Conservation (phyloP, 35 echinoderm and acorn worm species). For the Strongylocentrotus purpuratus region DNA sequence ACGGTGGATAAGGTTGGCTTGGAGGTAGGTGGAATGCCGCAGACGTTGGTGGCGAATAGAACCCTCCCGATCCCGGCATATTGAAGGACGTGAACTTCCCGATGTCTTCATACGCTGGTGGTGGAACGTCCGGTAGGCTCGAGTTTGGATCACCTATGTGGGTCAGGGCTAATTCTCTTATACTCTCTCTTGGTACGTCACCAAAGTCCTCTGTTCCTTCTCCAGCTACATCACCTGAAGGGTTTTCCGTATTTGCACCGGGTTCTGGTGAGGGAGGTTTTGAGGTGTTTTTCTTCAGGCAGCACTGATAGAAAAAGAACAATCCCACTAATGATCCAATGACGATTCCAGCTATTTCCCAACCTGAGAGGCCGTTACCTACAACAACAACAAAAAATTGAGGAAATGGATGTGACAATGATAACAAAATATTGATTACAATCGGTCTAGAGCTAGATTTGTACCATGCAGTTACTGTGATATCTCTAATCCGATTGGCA, state of each 20-base stretch:
- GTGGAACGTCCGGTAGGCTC: background rate
- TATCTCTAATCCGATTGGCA: too few species aligned
- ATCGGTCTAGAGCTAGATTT: too few species aligned
- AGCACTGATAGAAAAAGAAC: background rate
- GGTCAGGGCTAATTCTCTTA: background rate
- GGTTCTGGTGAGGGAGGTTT: too few species aligned
- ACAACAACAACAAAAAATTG: too few species aligned
- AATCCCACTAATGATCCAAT: background rate
- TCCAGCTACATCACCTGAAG: background rate
- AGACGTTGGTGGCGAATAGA: background rate
- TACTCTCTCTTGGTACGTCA: background rate
- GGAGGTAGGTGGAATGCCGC: background rate
- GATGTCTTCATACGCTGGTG: background rate
- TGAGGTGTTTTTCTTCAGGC: background rate
- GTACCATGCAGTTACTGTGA: too few species aligned
- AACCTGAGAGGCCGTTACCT: background rate
- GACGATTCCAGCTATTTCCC: background rate
- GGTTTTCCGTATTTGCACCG: background rate
- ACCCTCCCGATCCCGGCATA: background rate
- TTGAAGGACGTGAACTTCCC: background rate
- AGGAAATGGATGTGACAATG: too few species aligned
- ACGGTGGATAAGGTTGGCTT: background rate
- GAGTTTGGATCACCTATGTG: background rate
- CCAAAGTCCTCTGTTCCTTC: background rate
- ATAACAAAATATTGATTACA: too few species aligned